phyloP scores from a whole-genome alignment of 2,113 vertebrate species.

The Xiphorhynchus elegans region DNA sequence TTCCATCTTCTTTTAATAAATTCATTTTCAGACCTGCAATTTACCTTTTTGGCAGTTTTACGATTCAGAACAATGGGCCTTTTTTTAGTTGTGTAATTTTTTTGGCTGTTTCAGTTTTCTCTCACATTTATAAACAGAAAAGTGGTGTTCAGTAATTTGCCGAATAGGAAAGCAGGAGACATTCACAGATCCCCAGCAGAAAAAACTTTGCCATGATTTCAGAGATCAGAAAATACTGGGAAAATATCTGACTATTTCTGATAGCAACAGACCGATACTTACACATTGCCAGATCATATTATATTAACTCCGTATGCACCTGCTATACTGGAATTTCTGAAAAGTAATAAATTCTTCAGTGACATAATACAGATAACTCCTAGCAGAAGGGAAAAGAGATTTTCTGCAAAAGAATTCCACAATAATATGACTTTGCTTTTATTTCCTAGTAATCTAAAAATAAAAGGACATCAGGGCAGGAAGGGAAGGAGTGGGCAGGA shows the following conservation, averaged over 20 bases:
- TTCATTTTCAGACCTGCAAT: slow-evolving; percentile 64
- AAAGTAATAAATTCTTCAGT: not conserved
- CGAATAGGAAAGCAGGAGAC: slow-evolving; percentile 11
- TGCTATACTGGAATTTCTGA: not conserved
- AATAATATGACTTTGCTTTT: not conserved
- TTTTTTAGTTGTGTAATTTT: slow-evolving; percentile 55
- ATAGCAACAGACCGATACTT: not conserved
- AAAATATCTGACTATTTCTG: not conserved
- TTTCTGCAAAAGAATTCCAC: not conserved
- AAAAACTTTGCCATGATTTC: not conserved
- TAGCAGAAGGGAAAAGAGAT: not conserved
- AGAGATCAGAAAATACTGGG: not conserved
- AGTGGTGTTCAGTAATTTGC: slow-evolving; percentile 36
- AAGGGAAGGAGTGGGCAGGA: not conserved
- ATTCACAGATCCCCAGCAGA: not conserved
- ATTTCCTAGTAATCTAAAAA: not conserved
- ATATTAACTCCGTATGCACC: not conserved
- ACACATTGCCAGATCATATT: not conserved
- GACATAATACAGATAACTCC: not conserved
- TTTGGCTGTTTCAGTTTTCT: slow-evolving; percentile 50
- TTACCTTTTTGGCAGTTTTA: slow-evolving; percentile 75
- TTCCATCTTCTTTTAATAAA: slow-evolving; percentile 79
- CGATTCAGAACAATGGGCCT: slow-evolving; percentile 66
- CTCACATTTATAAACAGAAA: slow-evolving; percentile 58
- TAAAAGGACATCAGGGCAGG: not conserved